Base-by-base conservation (phyloP, 1,140 invertebrate species). In the Anastatus disparis region DNA sequence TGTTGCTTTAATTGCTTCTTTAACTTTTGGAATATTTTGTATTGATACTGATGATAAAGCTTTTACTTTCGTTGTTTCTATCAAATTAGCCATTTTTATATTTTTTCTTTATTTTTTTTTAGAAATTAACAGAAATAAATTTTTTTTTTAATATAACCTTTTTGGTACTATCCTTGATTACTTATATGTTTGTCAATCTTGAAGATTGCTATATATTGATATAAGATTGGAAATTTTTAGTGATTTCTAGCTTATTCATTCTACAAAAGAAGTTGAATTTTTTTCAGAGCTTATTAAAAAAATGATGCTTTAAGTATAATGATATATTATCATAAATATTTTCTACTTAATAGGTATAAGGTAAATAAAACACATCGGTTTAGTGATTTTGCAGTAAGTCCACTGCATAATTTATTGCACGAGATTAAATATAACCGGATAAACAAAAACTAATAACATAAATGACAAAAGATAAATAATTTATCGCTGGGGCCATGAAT, bases 371-470 rank as follows among this genome's bases (percentile, higher is more conserved):
- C 15, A n/a, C n/a, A 31, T 31, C 15, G 42, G 15, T 31, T 68
- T 46, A 62, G 12, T 71, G 71, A 73, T 83, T 84, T 84, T 40
- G 74, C 78, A 78, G 75, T 71, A 29, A 63, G 48, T 50, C 42
- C 48, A 75, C 74, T 79, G 80, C 74, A 76, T 81, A 76, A 77
- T 84, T 84, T 83, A 83, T 82, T 84, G 77, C 78, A 76, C 63
- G 70, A 78, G 74, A 81, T 81, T 3, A 50, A 24, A n/a, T n/a
- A n/a, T n/a, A n/a, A 76, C 63, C 44, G 48, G n/a, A 22, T 50
- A 68, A 59, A 50, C 38, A 67, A n/a, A n/a, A n/a, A n/a, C n/a
- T n/a, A n/a, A n/a, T n/a, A n/a, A 35, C 42, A 8, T 9, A 48
- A 62, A 62, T 50, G n/a, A 35, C 59, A 46, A 29, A n/a, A n/a